These are phyloP conservation scores for Ennomos erosarius DNA, from an alignment of 2,888 invertebrate species.

Conservation along the genomic window DNA sequence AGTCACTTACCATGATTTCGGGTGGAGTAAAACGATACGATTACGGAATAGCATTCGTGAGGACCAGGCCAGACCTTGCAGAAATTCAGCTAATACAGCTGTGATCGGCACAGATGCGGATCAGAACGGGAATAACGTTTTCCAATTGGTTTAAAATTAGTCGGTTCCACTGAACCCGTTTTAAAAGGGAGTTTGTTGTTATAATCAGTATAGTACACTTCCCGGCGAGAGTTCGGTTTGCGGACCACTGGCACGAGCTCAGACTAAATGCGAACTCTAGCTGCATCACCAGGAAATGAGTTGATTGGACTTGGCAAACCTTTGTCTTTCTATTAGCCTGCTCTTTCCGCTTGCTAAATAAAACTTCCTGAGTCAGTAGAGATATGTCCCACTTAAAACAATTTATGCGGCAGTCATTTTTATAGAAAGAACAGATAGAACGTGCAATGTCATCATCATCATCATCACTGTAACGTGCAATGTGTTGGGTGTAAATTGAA, in stretches of 20 bases:
- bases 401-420: neutral
- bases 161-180: conserved; percentile 52
- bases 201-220: conserved; percentile 54
- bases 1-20: conserved; percentile 66
- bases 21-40: conserved; percentile 55
- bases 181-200: conserved; percentile 57
- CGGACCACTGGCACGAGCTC: conserved; percentile 51
- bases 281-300: conserved; percentile 63
- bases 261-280: conserved; percentile 53
- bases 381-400: conserved; percentile 19
- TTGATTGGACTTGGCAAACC: conserved; percentile 64
- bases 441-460: no score
- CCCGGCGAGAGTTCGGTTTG: conserved; percentile 54
- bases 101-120: conserved; percentile 48
- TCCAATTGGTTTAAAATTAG: conserved; percentile 66
- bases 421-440: no score
- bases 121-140: conserved; percentile 52
- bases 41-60: conserved; percentile 64
- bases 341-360: conserved; percentile 41
- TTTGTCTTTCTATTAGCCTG: conserved; percentile 57
- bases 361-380: conserved; percentile 15
- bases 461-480: no score
- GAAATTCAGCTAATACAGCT: conserved; percentile 51
- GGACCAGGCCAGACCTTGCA: conserved; percentile 50
- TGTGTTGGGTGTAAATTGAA: no score